These are phyloP conservation scores for Drosophila murphyi DNA, from an alignment of 1,140 invertebrate genomes.

Conservation along the genomic window DNA sequence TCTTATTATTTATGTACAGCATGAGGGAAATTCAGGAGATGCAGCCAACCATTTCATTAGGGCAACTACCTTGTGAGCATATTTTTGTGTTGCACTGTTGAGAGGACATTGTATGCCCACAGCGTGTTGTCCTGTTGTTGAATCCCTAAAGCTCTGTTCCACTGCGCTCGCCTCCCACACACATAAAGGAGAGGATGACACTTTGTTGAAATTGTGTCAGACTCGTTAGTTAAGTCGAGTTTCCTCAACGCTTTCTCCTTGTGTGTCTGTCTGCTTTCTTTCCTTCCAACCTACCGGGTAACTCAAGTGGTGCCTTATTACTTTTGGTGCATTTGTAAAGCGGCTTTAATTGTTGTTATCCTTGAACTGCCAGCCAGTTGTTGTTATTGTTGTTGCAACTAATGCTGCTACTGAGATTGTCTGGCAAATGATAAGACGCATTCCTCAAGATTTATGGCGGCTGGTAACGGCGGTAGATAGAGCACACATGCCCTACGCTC, in stretches of 20 bases:
- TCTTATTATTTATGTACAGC: no score
- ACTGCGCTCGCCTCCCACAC: not conserved
- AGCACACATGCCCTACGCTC: conserved; percentile 24
- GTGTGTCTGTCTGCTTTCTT: not conserved
- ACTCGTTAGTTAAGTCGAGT: conserved; percentile 38
- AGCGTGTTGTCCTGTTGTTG: conserved; percentile 24
- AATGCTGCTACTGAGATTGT: conserved; percentile 26
- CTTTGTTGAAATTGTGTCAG: conserved; percentile 49
- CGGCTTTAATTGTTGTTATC: conserved; percentile 51
- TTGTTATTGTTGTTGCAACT: conserved; percentile 4
- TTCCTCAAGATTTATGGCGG: conserved; percentile 40
- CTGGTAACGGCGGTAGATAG: conserved; percentile 19
- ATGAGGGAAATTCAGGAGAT: no score
- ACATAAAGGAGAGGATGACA: conserved; percentile 13
- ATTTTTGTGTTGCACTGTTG: conserved; percentile 24
- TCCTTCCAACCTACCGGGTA: conserved; percentile 8
- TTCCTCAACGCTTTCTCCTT: not conserved
- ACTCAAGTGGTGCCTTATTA: conserved; percentile 2
- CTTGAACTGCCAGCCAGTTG: conserved; percentile 43
- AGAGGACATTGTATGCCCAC: conserved; percentile 5
- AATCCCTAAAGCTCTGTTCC: not conserved
- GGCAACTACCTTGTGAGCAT: not conserved
- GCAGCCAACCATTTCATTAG: no score
- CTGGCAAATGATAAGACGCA: conserved; percentile 47
- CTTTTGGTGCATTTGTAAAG: conserved; percentile 23